A percentile compares a stretch with the other conserved stretches of the same genome.
Evolutionary conservation across 2,113 vertebrate genomes (phyloP).

Genomic region (Thalassarche chlororhynchos): DNA sequence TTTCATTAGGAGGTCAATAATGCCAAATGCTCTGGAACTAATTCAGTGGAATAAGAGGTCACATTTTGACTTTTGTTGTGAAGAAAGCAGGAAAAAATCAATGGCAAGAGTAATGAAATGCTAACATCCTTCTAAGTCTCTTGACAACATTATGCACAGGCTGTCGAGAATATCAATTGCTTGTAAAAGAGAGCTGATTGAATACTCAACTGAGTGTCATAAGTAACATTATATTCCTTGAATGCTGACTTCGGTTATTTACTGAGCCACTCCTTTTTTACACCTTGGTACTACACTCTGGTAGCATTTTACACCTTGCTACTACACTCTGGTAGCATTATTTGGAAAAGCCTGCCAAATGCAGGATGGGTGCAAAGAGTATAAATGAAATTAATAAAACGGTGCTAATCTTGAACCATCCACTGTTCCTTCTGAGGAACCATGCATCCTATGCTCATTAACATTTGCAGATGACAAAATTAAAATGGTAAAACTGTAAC

Average conservation of each 20-base stretch:
- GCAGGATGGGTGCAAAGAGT: not conserved
- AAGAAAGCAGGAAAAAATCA: constrained; percentile 67
- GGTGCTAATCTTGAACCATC: not conserved
- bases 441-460: not conserved
- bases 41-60: constrained; percentile 56
- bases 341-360: not conserved
- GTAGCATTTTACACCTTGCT: not conserved
- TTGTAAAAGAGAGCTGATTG: constrained; percentile 45
- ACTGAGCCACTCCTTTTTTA: not conserved
- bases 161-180: constrained; percentile 24
- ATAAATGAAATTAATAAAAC: not conserved
- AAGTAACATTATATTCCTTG: not conserved
- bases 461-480: not conserved
- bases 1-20: constrained; percentile 69
- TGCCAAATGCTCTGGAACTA: constrained; percentile 58
- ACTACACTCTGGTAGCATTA: not conserved
- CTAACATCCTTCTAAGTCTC: constrained; percentile 58
- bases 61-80: constrained; percentile 57
- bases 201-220: not conserved
- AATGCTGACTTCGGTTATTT: constrained; percentile 7
- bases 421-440: not conserved
- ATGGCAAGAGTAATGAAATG: constrained; percentile 60
- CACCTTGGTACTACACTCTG: not conserved
- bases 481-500: not conserved
- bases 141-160: constrained; percentile 21